Evolutionary conservation across 30 jellyfish, hydroid and myxozoan genomes (phyloP).

Genomic region (Pelagia noctiluca): DNA sequence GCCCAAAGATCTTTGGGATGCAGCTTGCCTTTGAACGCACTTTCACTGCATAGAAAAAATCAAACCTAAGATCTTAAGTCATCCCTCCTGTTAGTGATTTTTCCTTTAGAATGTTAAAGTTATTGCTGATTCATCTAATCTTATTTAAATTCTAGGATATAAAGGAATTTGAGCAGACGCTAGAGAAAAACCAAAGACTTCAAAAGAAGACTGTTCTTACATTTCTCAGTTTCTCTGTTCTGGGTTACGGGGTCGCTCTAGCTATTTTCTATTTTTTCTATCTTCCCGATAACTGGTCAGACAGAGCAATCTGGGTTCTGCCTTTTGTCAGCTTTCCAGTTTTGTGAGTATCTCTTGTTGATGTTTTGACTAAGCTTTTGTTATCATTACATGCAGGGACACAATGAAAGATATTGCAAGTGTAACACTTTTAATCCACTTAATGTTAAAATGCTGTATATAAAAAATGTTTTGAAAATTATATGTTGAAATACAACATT

Average conservation of each 20-base stretch:
- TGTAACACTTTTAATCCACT: not conserved
- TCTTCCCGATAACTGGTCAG: conserved; percentile 84
- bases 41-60: not conserved
- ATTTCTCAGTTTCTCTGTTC: conserved; percentile 57
- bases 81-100: not conserved
- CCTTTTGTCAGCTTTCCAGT: conserved; percentile 74
- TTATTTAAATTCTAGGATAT: conserved; percentile 46
- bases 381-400: not conserved
- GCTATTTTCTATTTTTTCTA: conserved; percentile 66
- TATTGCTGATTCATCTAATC: not conserved
- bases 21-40: no score
- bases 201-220: conserved; percentile 72
- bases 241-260: conserved; percentile 59
- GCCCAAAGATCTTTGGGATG: no score
- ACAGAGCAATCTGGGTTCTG: conserved; percentile 68
- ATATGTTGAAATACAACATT: not conserved
- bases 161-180: conserved; percentile 56
- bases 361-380: not conserved
- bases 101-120: not conserved
- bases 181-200: conserved; percentile 62
- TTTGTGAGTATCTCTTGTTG: conserved; percentile 52
- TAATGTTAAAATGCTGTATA: not conserved
- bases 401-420: not conserved
- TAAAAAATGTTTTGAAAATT: no score
- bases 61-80: not conserved